Conservation (phyloP, 2,113 vertebrate genomes). For the Gymnorhina tibicen region DNA sequence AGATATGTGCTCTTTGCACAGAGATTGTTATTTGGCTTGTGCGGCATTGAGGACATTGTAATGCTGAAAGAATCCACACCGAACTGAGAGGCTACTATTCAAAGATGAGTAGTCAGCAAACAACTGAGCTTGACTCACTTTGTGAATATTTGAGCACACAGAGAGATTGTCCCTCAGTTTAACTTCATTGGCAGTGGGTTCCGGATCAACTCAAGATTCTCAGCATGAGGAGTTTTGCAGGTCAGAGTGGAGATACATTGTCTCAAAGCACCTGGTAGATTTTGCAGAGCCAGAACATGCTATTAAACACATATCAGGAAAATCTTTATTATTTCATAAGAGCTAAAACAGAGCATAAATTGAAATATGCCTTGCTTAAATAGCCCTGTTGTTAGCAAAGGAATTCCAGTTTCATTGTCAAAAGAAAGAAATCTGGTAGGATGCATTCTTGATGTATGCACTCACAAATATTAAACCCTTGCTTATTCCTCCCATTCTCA, state of each 20-base stretch:
- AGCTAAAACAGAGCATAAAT: background rate
- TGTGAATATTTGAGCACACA: slow-evolving; percentile 10
- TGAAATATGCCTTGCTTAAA: background rate
- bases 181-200: background rate
- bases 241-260: slow-evolving; percentile 21
- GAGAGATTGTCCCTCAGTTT: slow-evolving; percentile 16
- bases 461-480: background rate
- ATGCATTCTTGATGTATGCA: background rate
- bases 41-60: background rate
- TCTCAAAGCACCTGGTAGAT: background rate
- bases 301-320: background rate
- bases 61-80: background rate
- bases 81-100: slow-evolving; percentile 12
- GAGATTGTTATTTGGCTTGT: background rate
- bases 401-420: slow-evolving; percentile 6
- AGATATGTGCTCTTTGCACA: background rate
- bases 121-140: slow-evolving; percentile 2
- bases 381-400: background rate
- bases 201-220: background rate
- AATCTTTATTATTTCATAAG: background rate
- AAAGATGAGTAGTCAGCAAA: slow-evolving; percentile 42
- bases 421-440: slow-evolving; percentile 8
- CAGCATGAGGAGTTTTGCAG: background rate
- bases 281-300: background rate
- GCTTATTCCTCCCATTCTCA: background rate